phyloP scores from a whole-genome alignment of 1,140 invertebrate species.

The Oryctes rhinoceros region DNA sequence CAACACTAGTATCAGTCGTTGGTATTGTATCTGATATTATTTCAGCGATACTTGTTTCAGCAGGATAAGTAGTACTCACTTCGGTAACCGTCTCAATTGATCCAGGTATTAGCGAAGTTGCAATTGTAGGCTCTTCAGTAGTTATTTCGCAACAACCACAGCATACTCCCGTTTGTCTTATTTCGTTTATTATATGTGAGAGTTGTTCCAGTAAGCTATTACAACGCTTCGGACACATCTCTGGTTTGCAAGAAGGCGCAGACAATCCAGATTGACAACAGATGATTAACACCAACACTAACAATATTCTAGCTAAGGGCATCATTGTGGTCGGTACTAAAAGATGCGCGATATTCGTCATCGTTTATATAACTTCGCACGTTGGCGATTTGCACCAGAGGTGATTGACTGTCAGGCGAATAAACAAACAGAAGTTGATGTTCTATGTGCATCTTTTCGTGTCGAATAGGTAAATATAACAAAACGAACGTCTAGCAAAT shows the following conservation, averaged over 20 bases:
- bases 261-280: background rate
- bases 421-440: background rate
- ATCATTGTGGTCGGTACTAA: background rate
- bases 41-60: background rate
- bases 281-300: background rate
- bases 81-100: too few species aligned
- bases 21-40: background rate
- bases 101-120: too few species aligned
- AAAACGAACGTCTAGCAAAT: too few species aligned
- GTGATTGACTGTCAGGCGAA: background rate
- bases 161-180: background rate
- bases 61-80: background rate
- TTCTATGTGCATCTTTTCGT: background rate
- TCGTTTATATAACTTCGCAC: background rate
- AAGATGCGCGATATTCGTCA: background rate
- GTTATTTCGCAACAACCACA: too few species aligned
- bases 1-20: background rate
- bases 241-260: background rate
- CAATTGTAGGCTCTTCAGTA: too few species aligned
- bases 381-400: background rate
- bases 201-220: background rate
- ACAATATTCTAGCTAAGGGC: background rate
- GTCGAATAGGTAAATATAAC: slow-evolving; percentile 5
- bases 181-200: background rate
- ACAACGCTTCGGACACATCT: background rate